Base-by-base conservation (phyloP, 2,113 vertebrate genomes). In the Calidris pugnax region DNA sequence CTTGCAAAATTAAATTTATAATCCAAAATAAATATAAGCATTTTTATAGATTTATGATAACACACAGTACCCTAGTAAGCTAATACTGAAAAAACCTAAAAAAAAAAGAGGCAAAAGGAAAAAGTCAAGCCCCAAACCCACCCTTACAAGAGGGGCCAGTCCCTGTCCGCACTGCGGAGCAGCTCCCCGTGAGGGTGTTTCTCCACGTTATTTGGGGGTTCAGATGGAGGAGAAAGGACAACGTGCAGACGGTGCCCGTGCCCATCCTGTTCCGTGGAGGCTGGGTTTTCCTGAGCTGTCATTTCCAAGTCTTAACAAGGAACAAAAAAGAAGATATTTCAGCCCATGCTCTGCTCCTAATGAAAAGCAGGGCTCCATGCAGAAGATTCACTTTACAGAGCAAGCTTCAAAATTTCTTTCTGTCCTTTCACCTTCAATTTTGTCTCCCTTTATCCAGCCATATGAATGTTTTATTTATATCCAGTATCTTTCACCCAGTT, bases 181-280 rank as follows among this genome's bases (percentile, higher is more conserved):
- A 28, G 68, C 64, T 72, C 33, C 17, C 57, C 15, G 2, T 1
- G 18, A 14, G 19, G 13, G 14, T 14, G 16, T 1, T 71, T 21
- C 48, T 32, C 57, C 37, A 17, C 35, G 11, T 20, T 14, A 21
- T 32, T 1, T 12, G 2, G 14, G 27, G 22, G 13, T 3, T 43
- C 7, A 11, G 9, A 10, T 0, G 2, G 20, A 78, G 56, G 82
- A 14, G 6, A 6, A 17, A 45, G 48, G 60, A 41, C 22, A 26
- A 45, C 0, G 23, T 7, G 33, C 16, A 2, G 55, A 39, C 0
- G 3, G 30, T 12, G 59, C 43, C 72, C 2, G 0, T 22, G 41
- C 50, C 17, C 7, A 15, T 2, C 51, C 9, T 19, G 10, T 35
- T 14, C 67, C 0, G 9, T 1, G 22, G 12, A 47, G n/a, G n/a